Conservation (phyloP, 2,113 vertebrate genomes). For the Alethe diademata region DNA sequence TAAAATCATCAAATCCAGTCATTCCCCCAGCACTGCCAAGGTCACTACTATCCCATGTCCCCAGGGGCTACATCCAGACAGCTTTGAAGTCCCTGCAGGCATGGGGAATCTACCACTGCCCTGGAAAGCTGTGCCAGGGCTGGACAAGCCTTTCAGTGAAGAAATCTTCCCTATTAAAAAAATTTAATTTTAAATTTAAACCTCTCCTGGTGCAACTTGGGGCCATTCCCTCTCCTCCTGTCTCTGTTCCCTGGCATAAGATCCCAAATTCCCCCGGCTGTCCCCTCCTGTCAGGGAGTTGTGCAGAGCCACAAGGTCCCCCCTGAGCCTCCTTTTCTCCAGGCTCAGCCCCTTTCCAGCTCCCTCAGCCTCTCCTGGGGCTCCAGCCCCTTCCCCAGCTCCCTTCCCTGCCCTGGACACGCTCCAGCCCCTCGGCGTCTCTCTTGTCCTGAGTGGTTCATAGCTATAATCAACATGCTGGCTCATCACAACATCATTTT, state of each 20-base stretch:
- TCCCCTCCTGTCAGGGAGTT: not conserved
- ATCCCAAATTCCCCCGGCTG: not conserved
- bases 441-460: fast-evolving
- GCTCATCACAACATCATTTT: fast-evolving
- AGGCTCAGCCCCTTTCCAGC: not conserved
- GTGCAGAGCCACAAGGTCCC: not conserved
- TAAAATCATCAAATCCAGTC: not conserved
- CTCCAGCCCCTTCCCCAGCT: not conserved
- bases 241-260: not conserved
- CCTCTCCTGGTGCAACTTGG: fast-evolving
- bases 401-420: fast-evolving
- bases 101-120: fast-evolving
- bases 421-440: fast-evolving
- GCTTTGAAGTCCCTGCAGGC: not conserved
- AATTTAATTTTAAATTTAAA: not conserved
- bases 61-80: not conserved
- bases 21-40: not conserved
- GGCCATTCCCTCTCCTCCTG: not conserved
- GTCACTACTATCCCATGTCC: not conserved
- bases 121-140: not conserved
- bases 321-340: not conserved
- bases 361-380: not conserved
- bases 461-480: fast-evolving
- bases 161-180: not conserved
- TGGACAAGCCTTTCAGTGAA: not conserved